Base-by-base conservation (phyloP, 2,113 vertebrate species). In the Perca fluviatilis region DNA sequence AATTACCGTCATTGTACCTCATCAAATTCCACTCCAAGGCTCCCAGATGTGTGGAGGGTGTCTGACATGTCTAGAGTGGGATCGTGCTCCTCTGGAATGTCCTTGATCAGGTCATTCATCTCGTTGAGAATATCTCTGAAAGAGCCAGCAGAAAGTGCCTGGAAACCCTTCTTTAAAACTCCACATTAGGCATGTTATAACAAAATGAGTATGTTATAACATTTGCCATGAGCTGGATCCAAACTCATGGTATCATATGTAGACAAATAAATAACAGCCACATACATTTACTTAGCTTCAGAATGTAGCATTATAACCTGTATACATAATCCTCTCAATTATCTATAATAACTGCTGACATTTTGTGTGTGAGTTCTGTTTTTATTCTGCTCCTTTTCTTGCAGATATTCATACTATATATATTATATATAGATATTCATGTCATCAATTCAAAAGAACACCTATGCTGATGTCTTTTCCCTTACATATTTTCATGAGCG, bases 401-500 rank as follows among this genome's bases (percentile, higher is more conserved):
- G 6, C 25, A 10, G 12, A 21, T 5, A 33, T 23, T 16, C 21
- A 10, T 46, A 27, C n/a, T n/a, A n/a, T n/a, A n/a, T n/a, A n/a
- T n/a, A n/a, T n/a, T n/a, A n/a, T n/a, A n/a, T n/a, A n/a, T n/a
- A n/a, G n/a, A n/a, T n/a, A n/a, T n/a, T n/a, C 15, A 14, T 19
- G 23, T 51, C 47, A 61, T 40, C 5, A 40, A 79, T 6, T 40
- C 6, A 49, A 25, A 49, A 12, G 36, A 36, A 0, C 56, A 18
- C 15, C 11, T 14, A 2, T 16, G 2, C 7, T 49, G 47, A 73
- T n/a, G 12, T 47, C 23, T 51, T 40, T 30, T 16, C 30, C 27
- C 87, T 85, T 61, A 89, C 85, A 27, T 74, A 63, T 74, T 40
- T 47, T 80, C 1, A 1, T 13, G 33, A 79, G 60, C 19, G 1